Percentiles rank a stretch among this genome's conserved stretches.
Evolutionary conservation across 2,888 invertebrate species (phyloP).

Genomic region (Cyclophora punctaria): DNA sequence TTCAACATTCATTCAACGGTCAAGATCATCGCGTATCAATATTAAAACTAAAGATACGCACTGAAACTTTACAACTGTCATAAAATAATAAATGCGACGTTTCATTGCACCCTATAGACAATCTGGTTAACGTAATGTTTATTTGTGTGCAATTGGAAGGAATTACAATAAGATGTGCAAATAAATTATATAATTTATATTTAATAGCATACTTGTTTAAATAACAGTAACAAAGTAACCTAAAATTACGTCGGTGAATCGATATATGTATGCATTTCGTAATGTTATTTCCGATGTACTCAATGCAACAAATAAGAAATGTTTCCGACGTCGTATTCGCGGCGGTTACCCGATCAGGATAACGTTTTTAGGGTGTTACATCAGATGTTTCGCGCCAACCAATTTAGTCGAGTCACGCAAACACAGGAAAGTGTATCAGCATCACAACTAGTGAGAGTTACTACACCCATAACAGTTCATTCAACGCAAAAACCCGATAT

Average conservation of each 20-base stretch:
- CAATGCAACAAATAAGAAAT: slow-evolving; percentile 4
- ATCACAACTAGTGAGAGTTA: slow-evolving; percentile 69
- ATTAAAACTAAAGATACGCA: too few relatives aligned
- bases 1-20: neutral
- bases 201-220: too few relatives aligned
- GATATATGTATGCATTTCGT: neutral
- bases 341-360: slow-evolving; percentile 31
- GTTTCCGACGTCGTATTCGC: slow-evolving; percentile 16
- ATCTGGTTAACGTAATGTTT: too few relatives aligned
- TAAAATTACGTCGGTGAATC: too few relatives aligned
- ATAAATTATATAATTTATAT: too few relatives aligned
- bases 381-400: slow-evolving; percentile 31
- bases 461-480: slow-evolving; percentile 38
- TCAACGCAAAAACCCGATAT: slow-evolving; percentile 34
- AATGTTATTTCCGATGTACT: neutral
- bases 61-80: too few relatives aligned
- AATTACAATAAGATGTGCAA: too few relatives aligned
- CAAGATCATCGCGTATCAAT: neutral
- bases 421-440: slow-evolving; percentile 67
- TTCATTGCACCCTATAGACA: too few relatives aligned
- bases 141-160: too few relatives aligned
- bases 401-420: slow-evolving; percentile 56
- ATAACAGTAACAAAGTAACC: too few relatives aligned
- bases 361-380: slow-evolving; percentile 55
- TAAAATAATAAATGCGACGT: too few relatives aligned